These are phyloP conservation scores for Pelecanoides urinatrix DNA, from an alignment of 2,113 vertebrate genomes.

Conservation along the genomic window DNA sequence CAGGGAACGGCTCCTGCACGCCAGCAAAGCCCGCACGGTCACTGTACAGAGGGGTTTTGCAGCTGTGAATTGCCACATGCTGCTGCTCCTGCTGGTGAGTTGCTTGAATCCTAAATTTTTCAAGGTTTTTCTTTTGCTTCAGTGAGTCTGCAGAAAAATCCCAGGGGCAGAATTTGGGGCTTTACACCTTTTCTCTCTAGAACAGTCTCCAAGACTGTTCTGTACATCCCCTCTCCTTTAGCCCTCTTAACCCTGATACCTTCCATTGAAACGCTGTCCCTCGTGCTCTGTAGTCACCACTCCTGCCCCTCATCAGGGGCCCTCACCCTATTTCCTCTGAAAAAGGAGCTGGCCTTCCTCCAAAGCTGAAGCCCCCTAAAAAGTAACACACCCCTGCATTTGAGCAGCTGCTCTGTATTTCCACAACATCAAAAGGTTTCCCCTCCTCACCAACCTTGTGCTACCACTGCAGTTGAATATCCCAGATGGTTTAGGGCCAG, in stretches of 20 bases:
- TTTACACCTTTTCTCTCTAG: not conserved
- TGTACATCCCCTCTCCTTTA: not conserved
- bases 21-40: accelerated
- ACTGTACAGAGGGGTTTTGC: accelerated
- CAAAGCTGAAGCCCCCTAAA: not conserved
- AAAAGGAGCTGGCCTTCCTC: not conserved
- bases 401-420: not conserved
- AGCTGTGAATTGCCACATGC: not conserved
- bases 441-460: accelerated
- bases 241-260: not conserved
- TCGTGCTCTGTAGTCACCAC: accelerated
- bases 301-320: accelerated
- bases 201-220: not conserved
- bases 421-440: not conserved
- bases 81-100: not conserved
- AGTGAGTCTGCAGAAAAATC: not conserved
- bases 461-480: not conserved
- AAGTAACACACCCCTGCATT: accelerated
- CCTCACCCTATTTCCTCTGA: not conserved
- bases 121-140: not conserved
- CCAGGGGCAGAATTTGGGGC: not conserved
- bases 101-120: not conserved
- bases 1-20: not conserved
- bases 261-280: not conserved
- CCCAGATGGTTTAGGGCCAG: not conserved